Evolutionary conservation across 2,797 vertebrate genomes (phyloP).

Genomic region (Acrossocheilus fasciatus): DNA sequence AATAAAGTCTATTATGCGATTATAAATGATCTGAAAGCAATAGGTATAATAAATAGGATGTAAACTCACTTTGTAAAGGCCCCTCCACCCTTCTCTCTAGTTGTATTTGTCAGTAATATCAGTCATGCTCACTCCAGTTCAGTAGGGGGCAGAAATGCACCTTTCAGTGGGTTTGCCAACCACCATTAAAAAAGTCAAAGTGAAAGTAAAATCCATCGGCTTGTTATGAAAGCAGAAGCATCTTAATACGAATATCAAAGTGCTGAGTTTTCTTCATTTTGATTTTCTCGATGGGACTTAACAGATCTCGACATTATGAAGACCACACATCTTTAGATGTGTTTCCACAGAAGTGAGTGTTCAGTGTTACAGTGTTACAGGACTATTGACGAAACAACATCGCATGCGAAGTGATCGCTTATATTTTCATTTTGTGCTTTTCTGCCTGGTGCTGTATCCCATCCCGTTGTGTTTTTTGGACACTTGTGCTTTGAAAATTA

Average conservation of each 20-base stretch:
- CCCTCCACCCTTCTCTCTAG: no score
- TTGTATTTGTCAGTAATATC: no score
- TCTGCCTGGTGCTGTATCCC: background rate
- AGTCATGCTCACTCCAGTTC: no score
- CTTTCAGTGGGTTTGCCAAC: no score
- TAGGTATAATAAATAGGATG: background rate
- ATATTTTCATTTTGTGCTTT: background rate
- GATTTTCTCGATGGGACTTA: background rate
- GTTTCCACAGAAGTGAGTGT: background rate
- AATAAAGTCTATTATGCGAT: background rate
- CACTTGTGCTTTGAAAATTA: background rate
- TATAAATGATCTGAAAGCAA: background rate
- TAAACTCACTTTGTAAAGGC: background rate
- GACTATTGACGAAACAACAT: no score
- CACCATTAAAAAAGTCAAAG: no score
- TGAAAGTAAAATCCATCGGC: no score
- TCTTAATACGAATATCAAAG: background rate
- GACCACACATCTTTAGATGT: background rate
- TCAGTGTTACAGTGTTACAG: background rate
- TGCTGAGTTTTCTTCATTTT: background rate
- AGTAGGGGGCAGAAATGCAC: no score
- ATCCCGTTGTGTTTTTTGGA: background rate
- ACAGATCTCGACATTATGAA: background rate
- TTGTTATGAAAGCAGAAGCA: background rate
- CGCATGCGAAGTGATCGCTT: background rate